phyloP scores from a whole-genome alignment of 2,888 invertebrate genomes.

The Cataglyphis altisquamis region DNA sequence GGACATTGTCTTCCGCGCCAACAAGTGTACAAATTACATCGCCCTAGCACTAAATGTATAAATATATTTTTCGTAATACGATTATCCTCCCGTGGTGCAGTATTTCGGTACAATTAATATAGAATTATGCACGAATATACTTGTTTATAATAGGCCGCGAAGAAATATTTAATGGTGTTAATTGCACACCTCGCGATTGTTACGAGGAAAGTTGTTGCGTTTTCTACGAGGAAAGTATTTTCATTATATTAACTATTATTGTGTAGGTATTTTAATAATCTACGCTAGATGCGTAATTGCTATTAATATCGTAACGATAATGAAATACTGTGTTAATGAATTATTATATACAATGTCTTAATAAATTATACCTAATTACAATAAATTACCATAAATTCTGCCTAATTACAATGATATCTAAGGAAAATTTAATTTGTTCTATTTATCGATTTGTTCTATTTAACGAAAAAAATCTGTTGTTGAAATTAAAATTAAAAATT shows the following conservation, averaged over 20 bases:
- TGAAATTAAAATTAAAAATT: constrained; percentile 21
- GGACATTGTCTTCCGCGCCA: background rate
- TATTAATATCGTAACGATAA: constrained; percentile 11
- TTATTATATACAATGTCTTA: background rate
- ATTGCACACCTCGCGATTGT: background rate
- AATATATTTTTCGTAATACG: constrained; percentile 5
- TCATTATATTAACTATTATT: background rate
- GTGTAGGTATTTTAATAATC: constrained; percentile 20
- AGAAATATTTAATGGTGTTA: constrained; percentile 30
- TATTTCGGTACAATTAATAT: constrained; percentile 14
- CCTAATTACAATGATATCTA: background rate
- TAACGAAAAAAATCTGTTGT: background rate
- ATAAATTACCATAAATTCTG: background rate
- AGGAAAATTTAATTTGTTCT: background rate
- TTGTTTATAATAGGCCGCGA: background rate
- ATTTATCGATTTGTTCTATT: background rate
- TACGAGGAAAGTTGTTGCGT: background rate
- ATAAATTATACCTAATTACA: background rate
- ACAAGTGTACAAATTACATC: constrained; percentile 37
- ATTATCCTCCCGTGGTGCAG: background rate
- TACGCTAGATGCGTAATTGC: background rate
- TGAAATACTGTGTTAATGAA: background rate
- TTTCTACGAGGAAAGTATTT: constrained; percentile 29
- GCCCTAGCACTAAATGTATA: constrained; percentile 23
- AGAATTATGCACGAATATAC: background rate